Evolutionary conservation across 2,113 vertebrate genomes (phyloP), one percentile per base, ranked within the genome.

Genomic region (Ailuropoda melanoleuca): DNA sequence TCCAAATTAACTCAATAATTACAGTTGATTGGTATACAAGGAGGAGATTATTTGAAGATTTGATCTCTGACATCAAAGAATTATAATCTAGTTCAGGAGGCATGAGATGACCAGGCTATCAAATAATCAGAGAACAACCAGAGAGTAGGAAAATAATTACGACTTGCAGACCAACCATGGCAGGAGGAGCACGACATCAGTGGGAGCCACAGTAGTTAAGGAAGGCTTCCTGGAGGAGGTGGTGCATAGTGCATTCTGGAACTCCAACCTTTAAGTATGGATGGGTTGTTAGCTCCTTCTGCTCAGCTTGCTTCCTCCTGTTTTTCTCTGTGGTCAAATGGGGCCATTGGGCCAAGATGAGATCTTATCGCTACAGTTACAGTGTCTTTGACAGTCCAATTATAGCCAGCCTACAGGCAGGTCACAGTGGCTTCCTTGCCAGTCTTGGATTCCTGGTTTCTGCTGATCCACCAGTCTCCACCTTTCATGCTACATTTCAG

Each of bases 31-130:
- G 53, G 14, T 46, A 17, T 24, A 46, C 46, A 56, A 93, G 31
- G 93, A 78, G 18, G 43, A 56, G 56, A 12, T 84, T 66, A 94
- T 94, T 84, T 93, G 64, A 86, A 83, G 93, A 80, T 86, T 68
- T 88, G 80, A 81, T 85, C 37, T 95, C 86, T 81, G 81, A 43
- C 12, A 68, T 58, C 9, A 75, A 94, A 90, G 50, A 80, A 81
- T 43, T 75, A 24, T 77, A 88, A 77, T 31, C 18, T 17, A 60
- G 48, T 66, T 24, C 14, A 55, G 72, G 66, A 83, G 74, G 86
- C 19, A 11, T 23, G 46, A 86, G 85, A 88, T 7, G 64, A 37
- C 31, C n/a, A 80, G 88, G 83, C 9, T 43, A 34, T 75, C 58
- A 95, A 13, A 39, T 14, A 88, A 5, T 83, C 31, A 87, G 75